Base-by-base conservation (phyloP, 2,888 invertebrate genomes). In the Sinelater perroti region DNA sequence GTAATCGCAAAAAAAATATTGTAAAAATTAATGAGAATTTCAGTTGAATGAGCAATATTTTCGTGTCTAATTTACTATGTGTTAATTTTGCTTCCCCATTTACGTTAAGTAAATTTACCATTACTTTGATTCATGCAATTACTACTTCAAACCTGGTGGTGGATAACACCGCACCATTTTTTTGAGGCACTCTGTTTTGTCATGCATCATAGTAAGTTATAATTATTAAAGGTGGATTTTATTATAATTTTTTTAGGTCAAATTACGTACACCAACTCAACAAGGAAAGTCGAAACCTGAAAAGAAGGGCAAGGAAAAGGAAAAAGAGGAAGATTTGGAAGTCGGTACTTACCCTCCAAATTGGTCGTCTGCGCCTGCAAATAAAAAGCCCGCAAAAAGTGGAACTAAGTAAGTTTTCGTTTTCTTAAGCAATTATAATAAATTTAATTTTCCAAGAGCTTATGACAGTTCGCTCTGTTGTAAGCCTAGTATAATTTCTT, bases 311-410 rank as follows among this genome's bases (percentile, higher is more conserved):
- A 49, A 51, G 46, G 33, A 47, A 2, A 60, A 64, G 3, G 71
- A 74, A 49, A 65, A 60, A 3, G 61, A 55, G n/a, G 60, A 64
- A 3, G 72, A 74, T 10, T 63, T 75, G 68, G 74, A 76, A 61
- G 73, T 75, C 61, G 78, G 76, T 13, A 74, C 74, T 67, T 65
- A 76, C 30, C 75, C 76, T 7, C 75, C 76, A 7, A 72, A 69
- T 49, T 76, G 75, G 75, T 63, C 63, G 11, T 56, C 66, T 8
- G 54, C 67, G 10, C 49, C 58, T 4, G 14, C 60, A 5, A 61
- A 46, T 21, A 62, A 64, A 28, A 51, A 52, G 30, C 38, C 54
- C 11, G 18, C 59, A 1, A 65, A 62, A 56, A n/a, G 28, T 38
- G 61, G 54, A 50, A 56, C 38, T 56, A 63, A 62, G 65, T 63